Conservation (phyloP, 2,888 invertebrate species). For the Metacarcinus magister region DNA sequence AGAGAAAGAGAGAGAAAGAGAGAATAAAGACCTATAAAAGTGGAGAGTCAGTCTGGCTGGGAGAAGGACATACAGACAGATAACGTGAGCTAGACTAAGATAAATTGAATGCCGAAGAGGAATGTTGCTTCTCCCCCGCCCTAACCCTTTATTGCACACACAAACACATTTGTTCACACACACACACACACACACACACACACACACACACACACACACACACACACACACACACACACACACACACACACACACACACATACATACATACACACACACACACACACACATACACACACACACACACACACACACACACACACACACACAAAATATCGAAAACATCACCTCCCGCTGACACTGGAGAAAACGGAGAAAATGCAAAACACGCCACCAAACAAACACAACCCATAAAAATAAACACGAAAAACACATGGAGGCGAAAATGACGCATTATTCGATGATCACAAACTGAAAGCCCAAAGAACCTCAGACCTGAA, state of each 20-base stretch:
- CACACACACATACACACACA: background rate
- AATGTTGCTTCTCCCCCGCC: background rate
- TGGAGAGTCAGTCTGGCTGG: background rate
- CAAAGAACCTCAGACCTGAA: background rate
- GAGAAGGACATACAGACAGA: conserved; percentile 6
- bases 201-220: conserved; percentile 12
- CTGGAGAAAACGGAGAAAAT: background rate
- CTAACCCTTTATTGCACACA: conserved; percentile 16
- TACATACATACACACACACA: background rate
- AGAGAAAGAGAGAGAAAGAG: background rate
- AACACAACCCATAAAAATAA: too few relatives aligned
- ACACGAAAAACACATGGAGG: too few relatives aligned
- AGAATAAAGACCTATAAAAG: background rate
- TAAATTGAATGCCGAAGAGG: conserved; percentile 36
- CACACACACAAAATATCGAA: conserved; percentile 21
- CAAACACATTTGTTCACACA: background rate
- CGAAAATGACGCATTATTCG: background rate
- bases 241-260: background rate
- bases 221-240: conserved; percentile 21
- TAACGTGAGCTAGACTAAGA: conserved; percentile 8
- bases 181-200: conserved; percentile 36
- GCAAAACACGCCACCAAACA: background rate
- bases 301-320: background rate
- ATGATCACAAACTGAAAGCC: background rate
- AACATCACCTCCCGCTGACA: conserved; percentile 7